Percentiles rank a stretch among this genome's conserved stretches.
phyloP scores from a whole-genome alignment of 2,888 invertebrate genomes.

The Leuctra nigra region DNA sequence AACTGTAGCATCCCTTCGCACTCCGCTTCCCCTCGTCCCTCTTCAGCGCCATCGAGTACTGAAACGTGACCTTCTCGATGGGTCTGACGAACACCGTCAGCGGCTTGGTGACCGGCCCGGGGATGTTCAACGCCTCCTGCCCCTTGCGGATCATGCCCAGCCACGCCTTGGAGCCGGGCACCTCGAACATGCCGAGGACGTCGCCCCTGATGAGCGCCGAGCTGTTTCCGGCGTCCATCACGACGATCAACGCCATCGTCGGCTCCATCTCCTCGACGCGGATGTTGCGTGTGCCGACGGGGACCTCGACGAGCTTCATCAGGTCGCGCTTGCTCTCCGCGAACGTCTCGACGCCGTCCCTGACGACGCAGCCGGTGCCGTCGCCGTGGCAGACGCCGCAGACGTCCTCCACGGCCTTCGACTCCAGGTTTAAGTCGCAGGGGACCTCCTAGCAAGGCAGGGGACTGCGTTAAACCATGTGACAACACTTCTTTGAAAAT shows the following conservation, averaged over 20 bases:
- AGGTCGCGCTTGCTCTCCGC: constrained; percentile 24
- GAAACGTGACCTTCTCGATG: constrained; percentile 33
- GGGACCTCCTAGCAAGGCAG: constrained; percentile 44
- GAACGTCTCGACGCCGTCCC: constrained; percentile 38
- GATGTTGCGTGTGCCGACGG: constrained; percentile 45
- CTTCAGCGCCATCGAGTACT: constrained; percentile 35
- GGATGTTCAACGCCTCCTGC: constrained; percentile 41
- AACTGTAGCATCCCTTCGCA: constrained; percentile 37
- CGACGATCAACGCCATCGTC: constrained; percentile 45
- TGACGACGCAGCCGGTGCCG: constrained; percentile 46
- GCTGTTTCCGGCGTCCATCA: constrained; percentile 40
- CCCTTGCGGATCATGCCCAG: constrained; percentile 38
- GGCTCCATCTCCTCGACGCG: constrained; percentile 46
- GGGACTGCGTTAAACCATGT: too few relatives aligned
- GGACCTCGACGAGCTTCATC: constrained; percentile 41
- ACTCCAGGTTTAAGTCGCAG: constrained; percentile 50
- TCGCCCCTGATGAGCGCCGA: constrained; percentile 46
- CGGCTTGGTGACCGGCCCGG: constrained; percentile 45
- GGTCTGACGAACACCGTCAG: constrained; percentile 38
- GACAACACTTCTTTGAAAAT: too few relatives aligned
- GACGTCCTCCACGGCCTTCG: constrained; percentile 48
- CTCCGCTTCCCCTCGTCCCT: constrained; percentile 36
- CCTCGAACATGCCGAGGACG: constrained; percentile 20
- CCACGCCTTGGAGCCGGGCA: constrained; percentile 38
- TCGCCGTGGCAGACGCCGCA: constrained; percentile 61